Evolutionary conservation across 2,113 vertebrate genomes (phyloP).

Genomic region (Candoia aspera): DNA sequence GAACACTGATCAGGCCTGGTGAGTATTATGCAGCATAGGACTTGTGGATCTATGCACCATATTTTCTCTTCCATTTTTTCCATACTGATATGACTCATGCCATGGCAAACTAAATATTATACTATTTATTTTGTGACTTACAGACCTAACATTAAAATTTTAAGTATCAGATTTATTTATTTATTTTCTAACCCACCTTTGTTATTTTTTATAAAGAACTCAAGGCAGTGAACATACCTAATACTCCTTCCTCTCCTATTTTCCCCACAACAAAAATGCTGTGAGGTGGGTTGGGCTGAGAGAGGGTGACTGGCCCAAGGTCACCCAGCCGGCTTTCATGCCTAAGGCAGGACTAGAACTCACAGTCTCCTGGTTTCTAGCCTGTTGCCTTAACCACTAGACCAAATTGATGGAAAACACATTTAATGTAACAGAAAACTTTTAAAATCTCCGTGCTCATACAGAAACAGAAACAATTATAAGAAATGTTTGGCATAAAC

Average conservation of each 20-base stretch:
- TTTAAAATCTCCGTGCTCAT: slow-evolving; percentile 42
- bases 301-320: too few relatives aligned
- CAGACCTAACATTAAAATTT: slow-evolving; percentile 39
- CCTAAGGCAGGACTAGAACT: too few relatives aligned
- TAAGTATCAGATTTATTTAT: slow-evolving; percentile 26
- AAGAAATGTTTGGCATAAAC: slow-evolving; percentile 44
- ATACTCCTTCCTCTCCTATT: too few relatives aligned
- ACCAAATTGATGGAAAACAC: slow-evolving; percentile 44
- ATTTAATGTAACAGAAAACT: slow-evolving; percentile 44
- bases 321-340: too few relatives aligned
- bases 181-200: too few relatives aligned
- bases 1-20: not conserved
- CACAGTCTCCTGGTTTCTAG: too few relatives aligned
- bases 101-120: slow-evolving; percentile 18
- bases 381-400: too few relatives aligned
- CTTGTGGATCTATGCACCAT: not conserved
- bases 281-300: too few relatives aligned
- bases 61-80: slow-evolving; percentile 29
- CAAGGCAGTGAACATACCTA: too few relatives aligned
- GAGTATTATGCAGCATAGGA: slow-evolving; percentile 9
- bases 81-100: not conserved
- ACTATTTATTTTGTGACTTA: slow-evolving; percentile 13
- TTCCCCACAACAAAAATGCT: too few relatives aligned
- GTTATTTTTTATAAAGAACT: too few relatives aligned
- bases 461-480: slow-evolving; percentile 25